Base-by-base conservation (phyloP, 2,797 vertebrate species). In the Labeo calbasu region DNA sequence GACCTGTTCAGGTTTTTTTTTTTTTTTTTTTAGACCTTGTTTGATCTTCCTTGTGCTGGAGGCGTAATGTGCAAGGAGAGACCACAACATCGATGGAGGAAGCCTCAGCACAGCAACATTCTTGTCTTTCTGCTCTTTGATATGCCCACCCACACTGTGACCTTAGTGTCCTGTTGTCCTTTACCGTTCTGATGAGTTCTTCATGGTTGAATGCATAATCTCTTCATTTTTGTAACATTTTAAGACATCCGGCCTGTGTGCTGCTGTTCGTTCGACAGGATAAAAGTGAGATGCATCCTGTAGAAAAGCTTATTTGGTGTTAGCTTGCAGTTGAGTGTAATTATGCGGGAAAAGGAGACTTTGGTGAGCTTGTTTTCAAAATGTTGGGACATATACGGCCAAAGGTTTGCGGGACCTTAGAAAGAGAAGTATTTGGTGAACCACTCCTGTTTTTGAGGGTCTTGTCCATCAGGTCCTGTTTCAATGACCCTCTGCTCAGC, bases 361-460 rank as follows among this genome's bases (percentile, higher is more conserved):
- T 84, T 84, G 83, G 83, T 63, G 76, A 63, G 28, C 75, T 28
- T 40, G 61, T 83, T 57, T 15, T 69, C 19, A 46, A 57, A 43
- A 25, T 83, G 50, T 82, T 46, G 3, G 71, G 48, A 68, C n/a
- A 5, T 15, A 55, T 51, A 25, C 0, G 17, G 51, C 36, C 28
- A 2, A 81, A 72, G 19, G 17, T 50, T 81, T 72, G 19, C 89
- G 91, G 92, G 87, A 92, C 85, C 91, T 96, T 91, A 99, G 92
- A 99, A 99, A 85, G 97, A 99, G 92, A 99, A 99, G 91, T 98
- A 99, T 89, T 99, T 99, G 81, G 97, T 99, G 92, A 98, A 98
- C 98, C 97, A 99, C 91, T 99, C 97, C 89, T 98, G 97, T 85
- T 95, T 95, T 40, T 92, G 92, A 80, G 92, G 88, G 73, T 94